Evolutionary conservation across 2,113 vertebrate species (phyloP).

Genomic region (Sula dactylatra): DNA sequence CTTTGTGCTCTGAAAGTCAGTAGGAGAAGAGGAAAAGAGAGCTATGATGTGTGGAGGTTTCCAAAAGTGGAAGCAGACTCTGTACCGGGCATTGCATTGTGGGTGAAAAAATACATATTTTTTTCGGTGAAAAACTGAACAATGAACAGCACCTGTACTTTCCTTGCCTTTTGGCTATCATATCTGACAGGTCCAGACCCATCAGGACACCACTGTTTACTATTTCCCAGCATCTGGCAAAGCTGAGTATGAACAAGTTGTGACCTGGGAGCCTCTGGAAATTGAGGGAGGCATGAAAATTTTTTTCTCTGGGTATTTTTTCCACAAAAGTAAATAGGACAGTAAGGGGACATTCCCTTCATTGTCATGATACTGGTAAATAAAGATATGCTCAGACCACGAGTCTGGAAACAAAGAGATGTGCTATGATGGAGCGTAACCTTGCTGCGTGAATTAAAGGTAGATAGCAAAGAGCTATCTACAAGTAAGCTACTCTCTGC

Average conservation of each 20-base stretch:
- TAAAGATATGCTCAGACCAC: neutral
- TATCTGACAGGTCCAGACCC: neutral
- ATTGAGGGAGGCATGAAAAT: neutral
- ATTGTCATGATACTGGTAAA: neutral
- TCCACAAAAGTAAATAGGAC: neutral
- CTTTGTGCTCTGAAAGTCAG: neutral
- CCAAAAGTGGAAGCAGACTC: neutral
- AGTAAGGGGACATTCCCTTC: neutral
- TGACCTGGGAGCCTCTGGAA: neutral
- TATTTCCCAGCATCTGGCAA: neutral
- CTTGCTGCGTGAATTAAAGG: neutral
- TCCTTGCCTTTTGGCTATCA: neutral
- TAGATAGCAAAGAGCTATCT: neutral
- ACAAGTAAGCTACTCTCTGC: neutral
- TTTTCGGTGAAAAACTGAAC: neutral
- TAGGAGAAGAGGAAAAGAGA: neutral
- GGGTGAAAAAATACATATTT: neutral
- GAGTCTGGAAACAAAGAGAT: neutral
- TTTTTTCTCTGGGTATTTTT: neutral
- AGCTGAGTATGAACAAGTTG: neutral
- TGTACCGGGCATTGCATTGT: neutral
- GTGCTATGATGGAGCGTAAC: neutral
- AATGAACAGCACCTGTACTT: neutral
- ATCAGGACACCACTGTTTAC: neutral
- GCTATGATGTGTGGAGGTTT: neutral